phyloP scores from a whole-genome alignment of 2,888 invertebrate species.

The Lasius fuliginosus region DNA sequence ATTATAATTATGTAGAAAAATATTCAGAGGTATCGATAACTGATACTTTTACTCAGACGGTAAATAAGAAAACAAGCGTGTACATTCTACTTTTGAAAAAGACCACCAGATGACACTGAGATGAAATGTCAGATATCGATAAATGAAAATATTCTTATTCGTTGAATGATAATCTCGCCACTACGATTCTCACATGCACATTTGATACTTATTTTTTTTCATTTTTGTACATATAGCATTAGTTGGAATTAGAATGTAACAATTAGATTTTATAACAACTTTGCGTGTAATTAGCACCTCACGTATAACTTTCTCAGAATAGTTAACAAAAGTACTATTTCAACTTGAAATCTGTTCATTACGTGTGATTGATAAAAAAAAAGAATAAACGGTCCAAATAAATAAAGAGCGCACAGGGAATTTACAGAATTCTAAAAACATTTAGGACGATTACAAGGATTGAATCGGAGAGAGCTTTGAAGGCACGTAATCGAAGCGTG shows the following conservation, averaged over 20 bases:
- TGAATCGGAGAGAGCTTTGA: slow-evolving; percentile 8
- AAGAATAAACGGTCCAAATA: not conserved
- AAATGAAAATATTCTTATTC: not conserved
- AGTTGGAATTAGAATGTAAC: slow-evolving; percentile 23
- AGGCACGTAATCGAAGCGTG: slow-evolving; percentile 21
- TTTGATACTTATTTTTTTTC: not conserved
- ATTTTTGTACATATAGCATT: slow-evolving; percentile 45
- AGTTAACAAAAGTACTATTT: not conserved
- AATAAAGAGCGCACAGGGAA: not conserved
- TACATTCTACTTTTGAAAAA: not conserved
- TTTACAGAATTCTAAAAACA: not conserved
- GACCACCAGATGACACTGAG: not conserved
- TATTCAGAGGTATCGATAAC: slow-evolving; percentile 1
- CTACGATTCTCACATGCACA: not conserved
- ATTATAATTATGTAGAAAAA: not conserved
- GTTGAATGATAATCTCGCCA: slow-evolving; percentile 4
- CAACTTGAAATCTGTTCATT: not conserved
- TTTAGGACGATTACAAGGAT: slow-evolving; percentile 15
- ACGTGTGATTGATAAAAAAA: not conserved
- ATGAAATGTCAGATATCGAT: slow-evolving; percentile 29
- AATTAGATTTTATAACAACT: slow-evolving; percentile 27
- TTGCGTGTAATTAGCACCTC: slow-evolving; percentile 12
- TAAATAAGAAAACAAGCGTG: not conserved
- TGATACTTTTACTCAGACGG: not conserved
- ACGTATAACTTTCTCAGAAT: not conserved